Percentiles rank a stretch among this genome's conserved stretches.
phyloP scores from a whole-genome alignment of 2,888 invertebrate genomes.

The Clusia tigrina region DNA sequence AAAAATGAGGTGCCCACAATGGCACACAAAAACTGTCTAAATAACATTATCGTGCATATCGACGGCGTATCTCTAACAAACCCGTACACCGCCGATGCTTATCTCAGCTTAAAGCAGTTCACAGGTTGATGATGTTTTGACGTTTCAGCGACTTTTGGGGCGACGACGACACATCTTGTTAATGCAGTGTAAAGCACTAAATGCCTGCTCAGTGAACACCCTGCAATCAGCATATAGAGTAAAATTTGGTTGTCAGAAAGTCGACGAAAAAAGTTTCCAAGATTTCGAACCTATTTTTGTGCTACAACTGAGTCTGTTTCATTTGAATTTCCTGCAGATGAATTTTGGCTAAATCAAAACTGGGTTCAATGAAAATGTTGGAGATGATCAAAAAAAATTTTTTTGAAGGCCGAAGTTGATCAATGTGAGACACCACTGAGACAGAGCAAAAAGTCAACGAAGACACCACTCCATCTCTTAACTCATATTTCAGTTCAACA shows the following conservation, averaged over 20 bases:
- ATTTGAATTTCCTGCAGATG: too few relatives aligned
- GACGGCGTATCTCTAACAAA: not conserved
- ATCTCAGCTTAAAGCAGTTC: not conserved
- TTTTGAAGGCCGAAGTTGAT: too few relatives aligned
- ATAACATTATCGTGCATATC: constrained; percentile 24
- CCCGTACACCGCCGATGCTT: not conserved
- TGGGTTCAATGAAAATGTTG: too few relatives aligned
- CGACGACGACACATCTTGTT: constrained; percentile 22
- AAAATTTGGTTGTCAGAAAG: too few relatives aligned
- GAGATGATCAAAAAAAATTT: too few relatives aligned
- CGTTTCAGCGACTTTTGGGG: constrained; percentile 21
- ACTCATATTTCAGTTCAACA: not conserved
- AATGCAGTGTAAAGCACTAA: constrained; percentile 21
- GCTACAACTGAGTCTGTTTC: too few relatives aligned
- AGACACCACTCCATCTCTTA: not conserved
- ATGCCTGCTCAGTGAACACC: constrained; percentile 17
- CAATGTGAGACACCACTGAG: too few relatives aligned
- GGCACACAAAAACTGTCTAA: constrained; percentile 17
- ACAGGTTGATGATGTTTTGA: constrained; percentile 23
- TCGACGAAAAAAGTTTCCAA: too few relatives aligned
- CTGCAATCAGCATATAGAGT: too few relatives aligned
- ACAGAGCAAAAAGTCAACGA: too few relatives aligned
- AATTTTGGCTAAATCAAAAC: too few relatives aligned
- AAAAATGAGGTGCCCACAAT: not conserved
- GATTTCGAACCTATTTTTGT: too few relatives aligned